Percentiles rank a stretch among this genome's conserved stretches.
These are phyloP conservation scores for Sturnira hondurensis DNA, from an alignment of 2,113 vertebrate genomes.

Conservation along the genomic window DNA sequence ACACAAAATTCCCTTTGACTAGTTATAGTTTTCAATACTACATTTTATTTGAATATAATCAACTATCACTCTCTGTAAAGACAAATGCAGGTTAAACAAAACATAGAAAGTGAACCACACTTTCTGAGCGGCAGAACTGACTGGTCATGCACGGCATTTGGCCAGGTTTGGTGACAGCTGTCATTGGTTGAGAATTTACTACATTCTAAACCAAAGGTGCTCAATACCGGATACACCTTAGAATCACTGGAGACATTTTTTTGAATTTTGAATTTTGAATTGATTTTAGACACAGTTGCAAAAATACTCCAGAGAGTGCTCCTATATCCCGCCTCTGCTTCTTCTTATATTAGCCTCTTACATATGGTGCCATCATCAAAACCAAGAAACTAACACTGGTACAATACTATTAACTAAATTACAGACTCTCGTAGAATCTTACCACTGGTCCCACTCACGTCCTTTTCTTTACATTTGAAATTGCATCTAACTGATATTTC, in stretches of 20 bases:
- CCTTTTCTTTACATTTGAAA: background rate
- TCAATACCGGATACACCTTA: background rate
- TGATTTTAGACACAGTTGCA: background rate
- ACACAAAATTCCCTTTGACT: background rate
- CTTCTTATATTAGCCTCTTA: background rate
- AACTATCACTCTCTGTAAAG: background rate
- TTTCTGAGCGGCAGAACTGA: background rate
- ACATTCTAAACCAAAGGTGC: background rate
- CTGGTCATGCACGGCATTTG: background rate
- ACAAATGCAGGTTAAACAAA: background rate
- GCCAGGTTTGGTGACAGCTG: background rate
- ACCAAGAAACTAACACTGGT: background rate
- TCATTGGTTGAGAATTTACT: background rate
- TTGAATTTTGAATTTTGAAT: conserved; percentile 17
- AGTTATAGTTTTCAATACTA: background rate
- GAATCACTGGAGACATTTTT: background rate
- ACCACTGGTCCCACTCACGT: background rate
- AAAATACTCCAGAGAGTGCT: background rate
- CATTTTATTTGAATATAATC: background rate
- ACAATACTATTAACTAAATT: background rate
- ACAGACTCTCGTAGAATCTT: background rate
- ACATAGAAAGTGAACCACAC: background rate
- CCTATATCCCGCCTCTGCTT: background rate
- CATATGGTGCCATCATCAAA: background rate
- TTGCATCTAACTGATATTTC: background rate